phyloP scores from a whole-genome alignment of 2,113 vertebrate species.

The Cyanoliseus patagonus region DNA sequence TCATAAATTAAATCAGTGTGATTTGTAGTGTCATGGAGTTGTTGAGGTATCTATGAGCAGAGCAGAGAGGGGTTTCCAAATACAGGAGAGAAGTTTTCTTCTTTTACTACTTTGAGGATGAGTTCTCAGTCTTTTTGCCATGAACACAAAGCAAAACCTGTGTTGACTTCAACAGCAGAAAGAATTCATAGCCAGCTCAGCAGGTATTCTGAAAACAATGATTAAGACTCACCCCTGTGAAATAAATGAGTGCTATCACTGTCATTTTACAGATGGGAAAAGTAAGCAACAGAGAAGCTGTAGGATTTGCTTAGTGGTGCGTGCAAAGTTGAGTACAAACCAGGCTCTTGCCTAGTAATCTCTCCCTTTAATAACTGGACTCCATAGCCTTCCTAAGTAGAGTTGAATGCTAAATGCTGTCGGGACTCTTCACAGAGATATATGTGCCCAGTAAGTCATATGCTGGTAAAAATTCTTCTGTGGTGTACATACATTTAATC shows the following conservation, averaged over 20 bases:
- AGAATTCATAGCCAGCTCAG: background rate
- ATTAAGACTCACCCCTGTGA: background rate
- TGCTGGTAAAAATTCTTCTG: background rate
- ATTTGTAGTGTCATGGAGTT: background rate
- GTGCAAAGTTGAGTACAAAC: background rate
- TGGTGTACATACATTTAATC: background rate
- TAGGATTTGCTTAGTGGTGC: slow-evolving; percentile 3
- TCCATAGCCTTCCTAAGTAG: background rate
- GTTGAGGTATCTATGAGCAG: background rate
- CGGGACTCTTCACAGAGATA: background rate
- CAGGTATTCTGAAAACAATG: background rate
- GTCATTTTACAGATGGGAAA: background rate
- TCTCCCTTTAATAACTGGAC: background rate
- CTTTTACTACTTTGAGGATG: background rate
- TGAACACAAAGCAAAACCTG: background rate
- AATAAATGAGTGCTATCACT: background rate
- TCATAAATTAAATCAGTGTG: background rate
- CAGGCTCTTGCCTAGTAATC: background rate
- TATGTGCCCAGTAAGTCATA: background rate
- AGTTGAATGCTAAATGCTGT: background rate
- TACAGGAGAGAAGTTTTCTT: background rate
- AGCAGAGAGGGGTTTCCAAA: background rate
- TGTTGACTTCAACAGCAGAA: background rate
- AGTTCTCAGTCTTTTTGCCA: background rate
- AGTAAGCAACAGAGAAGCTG: background rate